These are phyloP conservation scores for Rhynchopsitta pachyrhyncha DNA, from an alignment of 2,113 vertebrate genomes.

Conservation along the genomic window DNA sequence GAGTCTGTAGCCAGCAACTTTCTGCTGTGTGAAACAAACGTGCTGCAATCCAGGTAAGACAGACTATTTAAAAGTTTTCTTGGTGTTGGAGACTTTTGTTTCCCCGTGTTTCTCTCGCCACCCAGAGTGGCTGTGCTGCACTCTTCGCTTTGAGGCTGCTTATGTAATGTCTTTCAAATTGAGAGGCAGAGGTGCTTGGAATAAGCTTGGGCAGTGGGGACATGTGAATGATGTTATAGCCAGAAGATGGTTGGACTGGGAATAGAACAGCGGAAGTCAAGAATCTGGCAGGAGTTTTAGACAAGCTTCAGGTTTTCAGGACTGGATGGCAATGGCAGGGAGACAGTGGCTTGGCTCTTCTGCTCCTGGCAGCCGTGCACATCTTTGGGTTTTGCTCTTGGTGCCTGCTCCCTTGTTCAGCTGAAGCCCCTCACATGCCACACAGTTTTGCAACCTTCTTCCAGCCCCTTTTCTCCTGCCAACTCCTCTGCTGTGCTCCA, in stretches of 20 bases:
- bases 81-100: background rate
- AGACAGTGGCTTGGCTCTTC: background rate
- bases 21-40: background rate
- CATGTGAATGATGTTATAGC: accelerated
- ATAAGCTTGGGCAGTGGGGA: background rate
- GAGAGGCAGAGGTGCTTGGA: background rate
- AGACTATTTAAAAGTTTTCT: background rate
- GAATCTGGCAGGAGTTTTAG: background rate
- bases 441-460: background rate
- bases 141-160: background rate
- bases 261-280: background rate
- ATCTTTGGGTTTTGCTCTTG: background rate
- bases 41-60: background rate
- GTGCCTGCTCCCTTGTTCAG: background rate
- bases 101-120: accelerated
- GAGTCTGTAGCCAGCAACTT: background rate
- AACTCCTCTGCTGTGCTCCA: background rate
- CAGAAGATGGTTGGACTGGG: background rate
- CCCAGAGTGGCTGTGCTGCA: background rate
- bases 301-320: background rate
- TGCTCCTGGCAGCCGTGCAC: background rate
- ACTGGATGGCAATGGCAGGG: background rate
- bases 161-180: background rate
- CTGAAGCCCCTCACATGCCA: background rate
- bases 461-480: background rate